Base-by-base conservation (phyloP, 2,888 invertebrate species). In the Anthrax anthrax region DNA sequence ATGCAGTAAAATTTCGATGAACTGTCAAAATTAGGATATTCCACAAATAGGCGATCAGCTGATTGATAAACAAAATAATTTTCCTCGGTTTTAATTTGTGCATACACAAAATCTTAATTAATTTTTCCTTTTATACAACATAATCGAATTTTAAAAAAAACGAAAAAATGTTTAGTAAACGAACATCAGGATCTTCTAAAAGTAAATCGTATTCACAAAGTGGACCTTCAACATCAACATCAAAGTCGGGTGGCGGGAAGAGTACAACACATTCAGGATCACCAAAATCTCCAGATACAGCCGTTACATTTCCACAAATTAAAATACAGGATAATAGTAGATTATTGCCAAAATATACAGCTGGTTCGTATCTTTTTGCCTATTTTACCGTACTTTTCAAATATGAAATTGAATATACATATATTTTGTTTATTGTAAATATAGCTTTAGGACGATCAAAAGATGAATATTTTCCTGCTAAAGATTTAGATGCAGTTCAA, bases 401-500 rank as follows among this genome's bases (percentile, higher is more conserved):
- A 17, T 44, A 44, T 41, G 44, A 46, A 39, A 39, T n/a, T n/a
- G n/a, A n/a, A n/a, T n/a, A n/a, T n/a, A n/a, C n/a, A n/a, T n/a
- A n/a, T 46, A 42, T 2, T 17, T 14, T 12, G n/a, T n/a, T n/a
- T n/a, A n/a, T n/a, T n/a, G n/a, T n/a, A n/a, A n/a, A n/a, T n/a
- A n/a, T 16, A 17, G 77, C 83, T 19, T 67, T 85, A 42, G 74
- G 76, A 13, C 74, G 84, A 46, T 74, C 77, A 32, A 72, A 77
- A 3, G 84, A 84, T 48, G 88, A 88, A 58, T 78, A 79, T 4
- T 77, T 92, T 50, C 82, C 80, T 17, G 83, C 90, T 72, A 92
- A 94, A 57, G 92, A 95, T 61, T 70, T 94, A 42, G 91, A 94
- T 63, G 75, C 78, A 2, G 70, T 95, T 12, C 94, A 95, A 63